Conservation (phyloP, 2,113 vertebrate species). For the Cyprinodon brontotheroides region DNA sequence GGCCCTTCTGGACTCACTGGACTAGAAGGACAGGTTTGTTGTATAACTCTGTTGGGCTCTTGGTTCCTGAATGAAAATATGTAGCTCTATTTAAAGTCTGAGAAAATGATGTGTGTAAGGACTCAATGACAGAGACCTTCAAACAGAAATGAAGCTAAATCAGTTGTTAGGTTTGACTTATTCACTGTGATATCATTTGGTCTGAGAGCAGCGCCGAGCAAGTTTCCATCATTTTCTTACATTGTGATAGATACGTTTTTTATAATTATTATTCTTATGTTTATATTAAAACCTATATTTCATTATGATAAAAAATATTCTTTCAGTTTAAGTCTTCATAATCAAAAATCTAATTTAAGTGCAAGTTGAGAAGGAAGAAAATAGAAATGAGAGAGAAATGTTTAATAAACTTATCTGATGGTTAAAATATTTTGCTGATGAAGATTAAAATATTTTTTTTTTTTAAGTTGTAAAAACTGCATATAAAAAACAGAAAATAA, state of each 20-base stretch:
- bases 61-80: slow-evolving; percentile 40
- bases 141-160: slow-evolving; percentile 28
- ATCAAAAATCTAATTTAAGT: too few species aligned
- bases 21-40: slow-evolving; percentile 21
- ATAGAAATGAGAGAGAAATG: background rate
- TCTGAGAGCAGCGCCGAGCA: background rate
- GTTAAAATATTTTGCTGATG: background rate
- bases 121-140: slow-evolving; percentile 42
- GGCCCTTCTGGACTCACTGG: slow-evolving; percentile 15
- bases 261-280: too few species aligned
- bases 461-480: background rate
- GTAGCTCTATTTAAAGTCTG: slow-evolving; percentile 52
- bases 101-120: slow-evolving; percentile 50
- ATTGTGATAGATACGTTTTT: background rate
- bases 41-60: slow-evolving; percentile 22
- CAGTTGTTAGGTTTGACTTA: slow-evolving; percentile 30
- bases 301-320: too few species aligned
- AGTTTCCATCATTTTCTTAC: background rate
- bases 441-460: background rate
- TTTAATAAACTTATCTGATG: background rate
- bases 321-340: too few species aligned
- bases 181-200: background rate
- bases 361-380: background rate
- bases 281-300: too few species aligned
- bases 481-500: background rate